These are phyloP conservation scores for Drosophila setosimentum DNA, from an alignment of 2,888 invertebrate genomes.

Conservation along the genomic window DNA sequence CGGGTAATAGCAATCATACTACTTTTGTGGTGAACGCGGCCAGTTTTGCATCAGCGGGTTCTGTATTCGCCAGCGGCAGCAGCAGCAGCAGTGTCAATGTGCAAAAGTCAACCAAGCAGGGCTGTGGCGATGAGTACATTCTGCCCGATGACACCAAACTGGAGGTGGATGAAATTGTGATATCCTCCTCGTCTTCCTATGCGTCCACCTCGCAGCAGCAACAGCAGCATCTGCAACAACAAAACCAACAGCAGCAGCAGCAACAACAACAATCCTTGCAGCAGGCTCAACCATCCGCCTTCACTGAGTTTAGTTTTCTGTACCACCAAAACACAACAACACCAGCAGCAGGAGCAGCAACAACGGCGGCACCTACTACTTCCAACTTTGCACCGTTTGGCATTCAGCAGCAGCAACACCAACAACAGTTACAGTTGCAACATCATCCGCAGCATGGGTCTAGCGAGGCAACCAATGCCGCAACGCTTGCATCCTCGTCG, in stretches of 20 bases:
- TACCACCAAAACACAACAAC: slow-evolving; percentile 60
- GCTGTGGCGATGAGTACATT: slow-evolving; percentile 74
- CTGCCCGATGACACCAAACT: slow-evolving; percentile 70
- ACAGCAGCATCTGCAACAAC: slow-evolving; percentile 27
- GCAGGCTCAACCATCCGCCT: slow-evolving; percentile 40
- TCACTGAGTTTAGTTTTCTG: slow-evolving; percentile 70
- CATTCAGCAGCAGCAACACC: slow-evolving; percentile 42
- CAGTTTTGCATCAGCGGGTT: slow-evolving; percentile 79
- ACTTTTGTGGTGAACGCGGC: slow-evolving; percentile 74
- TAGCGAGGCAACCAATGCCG: slow-evolving; percentile 79
- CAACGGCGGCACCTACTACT: slow-evolving; percentile 31
- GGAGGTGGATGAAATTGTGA: slow-evolving; percentile 77
- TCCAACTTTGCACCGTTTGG: slow-evolving; percentile 53
- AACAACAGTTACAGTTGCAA: slow-evolving; percentile 48
- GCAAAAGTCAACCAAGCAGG: slow-evolving; percentile 32
- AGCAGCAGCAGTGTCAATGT: slow-evolving; percentile 18
- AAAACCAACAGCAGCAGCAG: slow-evolving; percentile 33
- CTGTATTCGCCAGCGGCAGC: slow-evolving; percentile 73
- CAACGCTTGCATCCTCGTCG: slow-evolving; percentile 80
- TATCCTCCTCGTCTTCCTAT: slow-evolving; percentile 77
- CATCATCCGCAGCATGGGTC: slow-evolving; percentile 57
- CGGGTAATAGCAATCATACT: slow-evolving; percentile 48
- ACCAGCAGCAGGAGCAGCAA: slow-evolving; percentile 20
- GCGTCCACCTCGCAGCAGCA: slow-evolving; percentile 63
- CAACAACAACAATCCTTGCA: slow-evolving; percentile 36